Evolutionary conservation across 2,888 invertebrate species (phyloP), one percentile per base, ranked within the genome.

Genomic region (Bugulina stolonifera): DNA sequence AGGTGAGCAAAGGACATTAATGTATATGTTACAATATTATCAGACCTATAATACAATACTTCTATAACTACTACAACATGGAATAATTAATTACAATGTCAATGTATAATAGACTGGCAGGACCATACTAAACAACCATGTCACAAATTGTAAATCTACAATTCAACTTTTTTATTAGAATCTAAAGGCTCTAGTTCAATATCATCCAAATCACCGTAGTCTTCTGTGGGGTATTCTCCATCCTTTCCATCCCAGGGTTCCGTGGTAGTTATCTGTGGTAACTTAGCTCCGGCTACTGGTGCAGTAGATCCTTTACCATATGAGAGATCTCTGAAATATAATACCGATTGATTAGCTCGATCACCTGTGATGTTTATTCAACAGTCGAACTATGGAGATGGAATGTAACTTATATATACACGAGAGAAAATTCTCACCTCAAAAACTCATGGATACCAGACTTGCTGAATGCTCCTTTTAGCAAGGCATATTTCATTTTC

Each of bases 391-490:
- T n/a, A n/a, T n/a, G n/a, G n/a, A n/a, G n/a, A n/a, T n/a, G n/a
- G n/a, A n/a, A n/a, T n/a, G n/a, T n/a, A n/a, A n/a, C n/a, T n/a
- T n/a, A n/a, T n/a, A n/a, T n/a, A n/a, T n/a, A n/a, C n/a, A n/a
- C n/a, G n/a, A n/a, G n/a, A n/a, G n/a, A n/a, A n/a, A n/a, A n/a
- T n/a, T n/a, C 75, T 75, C 79, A 86, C 84, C 87, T 81, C 69
- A 98, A 87, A 87, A 98, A 99, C 85, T 97, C 97, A 80, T 93
- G 91, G 83, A 99, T 94, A 75, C 99, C 99, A 74, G 91, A 91
- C 80, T 91, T 90, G 0, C 94, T 94, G 87, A 97, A 99, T 29
- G 97, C 91, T 18, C 97, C 98, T 78, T 93, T 88, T 0, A 99
- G 88, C 5, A 93, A 88, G 0, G 97, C 93, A 87, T 92, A 99